These are phyloP conservation scores for Mizuhopecten yessoensis DNA, from an alignment of 1,140 invertebrate genomes.

Conservation along the genomic window DNA sequence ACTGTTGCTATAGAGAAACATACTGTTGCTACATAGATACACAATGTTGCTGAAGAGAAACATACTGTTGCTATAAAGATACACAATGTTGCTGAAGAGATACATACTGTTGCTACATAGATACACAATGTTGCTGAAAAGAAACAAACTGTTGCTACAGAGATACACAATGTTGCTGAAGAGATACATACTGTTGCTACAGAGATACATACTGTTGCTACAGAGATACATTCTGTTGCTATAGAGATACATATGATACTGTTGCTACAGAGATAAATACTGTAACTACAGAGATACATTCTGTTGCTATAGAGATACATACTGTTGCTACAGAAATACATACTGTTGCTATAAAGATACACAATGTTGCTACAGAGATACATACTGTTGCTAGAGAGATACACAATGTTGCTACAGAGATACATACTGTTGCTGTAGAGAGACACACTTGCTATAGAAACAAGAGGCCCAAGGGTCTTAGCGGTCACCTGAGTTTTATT, in stretches of 20 bases:
- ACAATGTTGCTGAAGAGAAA: background rate
- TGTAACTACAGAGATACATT: background rate
- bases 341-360: background rate
- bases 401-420: background rate
- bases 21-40: background rate
- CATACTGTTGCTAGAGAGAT: background rate
- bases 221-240: too few relatives aligned
- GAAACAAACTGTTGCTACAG: too few relatives aligned
- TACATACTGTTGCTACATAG: background rate
- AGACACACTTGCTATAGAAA: background rate
- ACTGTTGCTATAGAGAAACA: background rate
- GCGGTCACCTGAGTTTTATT: too few relatives aligned
- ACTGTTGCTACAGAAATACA: background rate
- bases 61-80: background rate
- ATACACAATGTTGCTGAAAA: background rate
- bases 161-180: too few relatives aligned
- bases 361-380: background rate
- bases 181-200: too few relatives aligned
- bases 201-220: too few relatives aligned
- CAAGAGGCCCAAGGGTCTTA: too few relatives aligned
- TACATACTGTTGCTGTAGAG: background rate
- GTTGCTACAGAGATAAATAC: too few relatives aligned
- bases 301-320: too few relatives aligned
- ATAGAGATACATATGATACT: too few relatives aligned
- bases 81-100: background rate